Conservation (phyloP, 2,113 vertebrate genomes). For the Tursiops truncatus region DNA sequence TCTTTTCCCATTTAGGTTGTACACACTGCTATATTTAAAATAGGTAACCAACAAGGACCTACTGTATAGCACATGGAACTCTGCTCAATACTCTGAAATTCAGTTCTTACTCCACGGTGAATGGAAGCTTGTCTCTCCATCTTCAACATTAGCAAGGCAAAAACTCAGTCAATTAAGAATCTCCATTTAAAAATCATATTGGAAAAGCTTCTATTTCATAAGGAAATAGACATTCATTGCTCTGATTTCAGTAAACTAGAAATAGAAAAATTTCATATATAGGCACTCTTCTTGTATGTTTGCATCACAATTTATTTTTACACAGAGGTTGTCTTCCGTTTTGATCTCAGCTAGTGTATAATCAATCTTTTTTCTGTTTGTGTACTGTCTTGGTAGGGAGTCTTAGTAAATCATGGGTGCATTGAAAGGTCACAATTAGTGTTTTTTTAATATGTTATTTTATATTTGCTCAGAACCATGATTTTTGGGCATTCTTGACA, state of each 20-base stretch:
- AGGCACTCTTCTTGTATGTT: neutral
- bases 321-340: neutral
- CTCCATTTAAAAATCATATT: conserved; percentile 10
- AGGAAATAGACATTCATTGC: neutral
- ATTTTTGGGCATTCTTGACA: conserved; percentile 35
- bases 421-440: neutral
- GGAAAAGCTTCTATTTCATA: neutral
- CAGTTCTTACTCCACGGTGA: neutral
- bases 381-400: neutral
- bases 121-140: neutral
- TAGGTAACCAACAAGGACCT: neutral
- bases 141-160: neutral
- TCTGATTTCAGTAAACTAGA: neutral
- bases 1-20: neutral
- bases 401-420: neutral
- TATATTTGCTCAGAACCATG: conserved; percentile 34
- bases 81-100: neutral
- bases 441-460: conserved; percentile 46
- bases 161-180: neutral
- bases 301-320: conserved; percentile 21
- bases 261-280: neutral
- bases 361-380: neutral
- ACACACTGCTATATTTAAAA: neutral
- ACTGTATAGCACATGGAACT: neutral
- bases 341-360: neutral